A percentile compares a stretch with the other conserved stretches of the same genome.
phyloP scores from a whole-genome alignment of 2,888 invertebrate genomes.

The Acleris laterana region DNA sequence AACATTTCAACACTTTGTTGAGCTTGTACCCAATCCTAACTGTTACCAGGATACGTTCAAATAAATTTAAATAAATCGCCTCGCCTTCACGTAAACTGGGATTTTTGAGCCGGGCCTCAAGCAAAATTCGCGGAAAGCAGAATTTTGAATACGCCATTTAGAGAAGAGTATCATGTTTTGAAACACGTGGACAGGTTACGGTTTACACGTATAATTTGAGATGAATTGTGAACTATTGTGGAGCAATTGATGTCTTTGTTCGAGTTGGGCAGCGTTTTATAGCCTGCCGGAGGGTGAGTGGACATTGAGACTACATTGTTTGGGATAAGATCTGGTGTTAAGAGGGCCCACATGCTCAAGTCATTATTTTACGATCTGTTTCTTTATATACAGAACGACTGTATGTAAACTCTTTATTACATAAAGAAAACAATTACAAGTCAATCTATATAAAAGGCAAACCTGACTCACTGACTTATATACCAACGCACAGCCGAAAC shows the following conservation, averaged over 20 bases:
- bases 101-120: conserved; percentile 57
- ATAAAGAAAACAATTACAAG: too few relatives aligned
- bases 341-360: too few relatives aligned
- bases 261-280: conserved; percentile 67
- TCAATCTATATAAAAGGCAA: too few relatives aligned
- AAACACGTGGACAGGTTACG: conserved; percentile 51
- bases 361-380: too few relatives aligned
- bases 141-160: conserved; percentile 55
- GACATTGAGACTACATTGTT: conserved; percentile 67
- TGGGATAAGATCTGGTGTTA: not conserved
- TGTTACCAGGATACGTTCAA: conserved; percentile 14
- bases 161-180: conserved; percentile 44
- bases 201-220: conserved; percentile 75
- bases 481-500: too few relatives aligned
- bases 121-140: conserved; percentile 61
- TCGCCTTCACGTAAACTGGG: conserved; percentile 15
- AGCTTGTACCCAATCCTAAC: conserved; percentile 1
- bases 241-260: conserved; percentile 82
- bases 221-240: conserved; percentile 82
- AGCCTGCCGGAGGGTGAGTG: conserved; percentile 68
- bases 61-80: conserved; percentile 26
- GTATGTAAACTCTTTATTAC: too few relatives aligned
- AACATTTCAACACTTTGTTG: not conserved
- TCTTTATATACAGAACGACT: too few relatives aligned
- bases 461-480: too few relatives aligned